Evolutionary conservation across 2,888 invertebrate species (phyloP).

Genomic region (Nysson spinosus): DNA sequence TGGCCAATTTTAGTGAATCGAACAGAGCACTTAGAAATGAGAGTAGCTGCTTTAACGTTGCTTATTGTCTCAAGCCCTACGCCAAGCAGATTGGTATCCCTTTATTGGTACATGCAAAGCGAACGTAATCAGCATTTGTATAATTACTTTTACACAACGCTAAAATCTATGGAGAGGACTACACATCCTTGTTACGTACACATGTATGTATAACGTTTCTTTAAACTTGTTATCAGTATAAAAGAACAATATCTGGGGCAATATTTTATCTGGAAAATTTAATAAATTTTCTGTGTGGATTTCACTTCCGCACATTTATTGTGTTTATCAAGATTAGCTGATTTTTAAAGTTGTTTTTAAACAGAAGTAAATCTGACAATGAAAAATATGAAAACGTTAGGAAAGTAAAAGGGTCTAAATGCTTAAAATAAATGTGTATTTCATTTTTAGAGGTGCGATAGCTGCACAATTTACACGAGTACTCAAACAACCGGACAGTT

Average conservation of each 20-base stretch:
- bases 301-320: no score
- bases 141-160: conserved; percentile 85
- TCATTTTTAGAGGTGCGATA: conserved; percentile 80
- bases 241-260: no score
- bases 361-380: background rate
- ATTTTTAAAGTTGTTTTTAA: no score
- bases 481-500: conserved; percentile 80
- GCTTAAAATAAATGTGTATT: background rate
- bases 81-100: conserved; percentile 83
- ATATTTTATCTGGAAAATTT: no score
- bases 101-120: conserved; percentile 83
- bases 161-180: conserved; percentile 83
- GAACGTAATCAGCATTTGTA: conserved; percentile 83
- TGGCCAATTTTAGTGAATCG: conserved; percentile 85
- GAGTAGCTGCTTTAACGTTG: conserved; percentile 83
- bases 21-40: conserved; percentile 83
- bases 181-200: conserved; percentile 84
- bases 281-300: no score
- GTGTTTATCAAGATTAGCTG: no score
- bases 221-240: background rate
- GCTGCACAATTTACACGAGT: conserved; percentile 83
- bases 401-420: background rate
- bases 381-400: background rate
- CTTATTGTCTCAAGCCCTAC: conserved; percentile 83
- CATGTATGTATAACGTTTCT: conserved; percentile 79